phyloP scores from a whole-genome alignment of 2,797 vertebrate genomes.

The Semotilus atromaculatus region DNA sequence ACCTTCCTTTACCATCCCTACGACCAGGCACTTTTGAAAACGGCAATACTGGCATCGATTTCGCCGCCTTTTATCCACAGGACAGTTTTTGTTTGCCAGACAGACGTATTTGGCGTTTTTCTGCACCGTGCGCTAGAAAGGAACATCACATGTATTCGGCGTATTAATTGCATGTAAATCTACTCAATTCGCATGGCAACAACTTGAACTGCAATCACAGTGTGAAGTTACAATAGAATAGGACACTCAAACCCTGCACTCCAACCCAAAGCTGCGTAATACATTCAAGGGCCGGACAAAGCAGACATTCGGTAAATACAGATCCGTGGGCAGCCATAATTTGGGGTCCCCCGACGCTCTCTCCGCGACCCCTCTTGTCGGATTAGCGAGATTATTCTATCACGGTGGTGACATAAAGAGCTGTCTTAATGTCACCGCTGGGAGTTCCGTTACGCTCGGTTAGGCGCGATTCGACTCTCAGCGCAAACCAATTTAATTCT shows the following conservation, averaged over 20 bases:
- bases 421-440: conserved; percentile 85
- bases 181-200: not conserved
- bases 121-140: conserved; percentile 90
- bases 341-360: conserved; percentile 79
- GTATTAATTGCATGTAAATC: conserved; percentile 23
- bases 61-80: conserved; percentile 93
- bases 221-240: conserved; percentile 58
- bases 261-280: conserved; percentile 78
- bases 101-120: conserved; percentile 98
- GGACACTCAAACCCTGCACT: conserved; percentile 71
- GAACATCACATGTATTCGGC: conserved; percentile 14
- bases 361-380: conserved; percentile 84
- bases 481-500: conserved; percentile 82
- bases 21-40: conserved; percentile 96
- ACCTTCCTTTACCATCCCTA: conserved; percentile 99
- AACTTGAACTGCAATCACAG: conserved; percentile 36
- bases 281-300: conserved; percentile 84
- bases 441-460: conserved; percentile 84
- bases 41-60: conserved; percentile 97
- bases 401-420: conserved; percentile 85
- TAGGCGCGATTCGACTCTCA: conserved; percentile 80
- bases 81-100: conserved; percentile 93
- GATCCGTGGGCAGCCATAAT: conserved; percentile 94
- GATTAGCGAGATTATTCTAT: conserved; percentile 89
- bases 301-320: conserved; percentile 89